Percentiles rank a stretch among this genome's conserved stretches.
Conservation (phyloP, 2,113 vertebrate species). For the Stigmatopora argus region DNA sequence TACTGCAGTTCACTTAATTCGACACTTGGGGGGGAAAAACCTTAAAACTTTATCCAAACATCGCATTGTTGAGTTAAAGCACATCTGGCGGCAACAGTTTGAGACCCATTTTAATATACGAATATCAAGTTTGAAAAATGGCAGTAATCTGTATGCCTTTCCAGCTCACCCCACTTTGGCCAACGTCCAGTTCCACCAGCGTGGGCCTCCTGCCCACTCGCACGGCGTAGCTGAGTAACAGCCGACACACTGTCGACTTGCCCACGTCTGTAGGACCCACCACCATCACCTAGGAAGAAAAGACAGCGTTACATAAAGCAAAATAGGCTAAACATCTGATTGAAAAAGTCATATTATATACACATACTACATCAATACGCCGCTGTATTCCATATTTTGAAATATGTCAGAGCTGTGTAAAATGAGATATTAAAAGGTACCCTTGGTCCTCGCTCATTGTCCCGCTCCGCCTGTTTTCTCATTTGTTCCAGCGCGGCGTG, state of each 20-base stretch:
- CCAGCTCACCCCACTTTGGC: conserved; percentile 81
- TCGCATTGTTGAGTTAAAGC: neutral
- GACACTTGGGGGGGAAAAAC: neutral
- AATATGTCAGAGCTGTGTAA: neutral
- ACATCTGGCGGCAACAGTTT: no score
- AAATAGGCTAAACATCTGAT: neutral
- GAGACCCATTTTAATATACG: no score
- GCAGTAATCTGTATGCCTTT: neutral
- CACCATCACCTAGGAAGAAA: conserved; percentile 80
- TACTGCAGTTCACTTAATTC: neutral
- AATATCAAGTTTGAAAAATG: neutral
- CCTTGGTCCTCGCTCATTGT: conserved; percentile 89
- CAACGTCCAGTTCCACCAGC: conserved; percentile 93
- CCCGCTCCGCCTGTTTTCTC: conserved; percentile 89
- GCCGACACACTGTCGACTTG: conserved; percentile 86
- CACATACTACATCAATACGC: neutral
- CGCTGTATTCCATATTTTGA: neutral
- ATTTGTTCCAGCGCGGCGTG: conserved; percentile 96
- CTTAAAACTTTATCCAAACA: neutral
- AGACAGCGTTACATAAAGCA: neutral
- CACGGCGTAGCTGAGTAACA: conserved; percentile 90
- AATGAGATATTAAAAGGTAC: conserved; percentile 39
- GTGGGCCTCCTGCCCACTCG: conserved; percentile 94
- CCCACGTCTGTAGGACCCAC: conserved; percentile 94
- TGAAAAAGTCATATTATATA: neutral